phyloP scores from a whole-genome alignment of 2,797 vertebrate species.

The Anabas testudineus region DNA sequence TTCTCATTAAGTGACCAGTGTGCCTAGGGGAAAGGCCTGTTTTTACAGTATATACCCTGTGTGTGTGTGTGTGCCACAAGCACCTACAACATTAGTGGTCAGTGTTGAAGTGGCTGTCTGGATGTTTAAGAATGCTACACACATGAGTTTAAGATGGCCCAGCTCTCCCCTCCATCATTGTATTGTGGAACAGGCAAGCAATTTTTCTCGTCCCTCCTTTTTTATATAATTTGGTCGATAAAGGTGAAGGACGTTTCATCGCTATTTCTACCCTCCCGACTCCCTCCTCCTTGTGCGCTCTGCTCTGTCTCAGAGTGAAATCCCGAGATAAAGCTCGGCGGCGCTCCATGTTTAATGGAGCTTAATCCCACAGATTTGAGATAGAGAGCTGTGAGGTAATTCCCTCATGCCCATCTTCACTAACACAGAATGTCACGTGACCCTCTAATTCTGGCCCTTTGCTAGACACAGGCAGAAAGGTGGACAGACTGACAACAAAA shows the following conservation, averaged over 20 bases:
- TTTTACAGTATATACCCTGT: constrained; percentile 32
- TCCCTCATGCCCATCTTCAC: constrained; percentile 79
- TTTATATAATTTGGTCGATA: constrained; percentile 83
- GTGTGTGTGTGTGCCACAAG: constrained; percentile 40
- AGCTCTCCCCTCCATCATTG: constrained; percentile 54
- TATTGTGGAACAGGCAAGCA: constrained; percentile 68
- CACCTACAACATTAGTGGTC: constrained; percentile 40
- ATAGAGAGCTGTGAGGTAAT: constrained; percentile 83
- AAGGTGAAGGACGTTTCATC: constrained; percentile 86
- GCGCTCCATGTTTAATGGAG: constrained; percentile 86
- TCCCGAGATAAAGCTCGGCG: constrained; percentile 82
- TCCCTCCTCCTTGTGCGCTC: constrained; percentile 59
- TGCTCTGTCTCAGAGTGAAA: constrained; percentile 82
- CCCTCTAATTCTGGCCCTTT: constrained; percentile 51
- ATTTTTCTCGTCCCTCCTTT: constrained; percentile 75
- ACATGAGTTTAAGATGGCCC: constrained; percentile 55
- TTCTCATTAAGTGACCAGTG: constrained; percentile 78
- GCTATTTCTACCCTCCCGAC: constrained; percentile 66
- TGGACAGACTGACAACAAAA: constrained; percentile 45
- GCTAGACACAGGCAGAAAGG: constrained; percentile 39
- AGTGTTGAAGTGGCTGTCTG: constrained; percentile 37
- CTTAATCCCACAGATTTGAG: constrained; percentile 86
- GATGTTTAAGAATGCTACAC: constrained; percentile 68
- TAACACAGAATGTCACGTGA: constrained; percentile 72
- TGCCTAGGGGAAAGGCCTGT: constrained; percentile 54